Evolutionary conservation across 2,888 invertebrate species (phyloP).

Genomic region (Dichetophora obliterata): DNA sequence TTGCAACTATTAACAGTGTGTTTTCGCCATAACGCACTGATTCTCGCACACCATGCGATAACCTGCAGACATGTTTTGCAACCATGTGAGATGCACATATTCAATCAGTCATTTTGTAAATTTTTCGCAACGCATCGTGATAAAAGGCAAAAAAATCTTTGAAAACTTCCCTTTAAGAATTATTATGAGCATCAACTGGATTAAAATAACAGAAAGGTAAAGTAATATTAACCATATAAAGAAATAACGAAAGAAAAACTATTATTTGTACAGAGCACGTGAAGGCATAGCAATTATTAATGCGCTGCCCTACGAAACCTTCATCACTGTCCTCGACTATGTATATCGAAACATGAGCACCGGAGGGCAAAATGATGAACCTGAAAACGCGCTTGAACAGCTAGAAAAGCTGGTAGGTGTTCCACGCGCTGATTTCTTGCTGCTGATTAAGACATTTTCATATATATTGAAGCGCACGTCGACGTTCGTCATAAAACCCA

Average conservation of each 20-base stretch:
- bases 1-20: too few species aligned
- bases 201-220: constrained; percentile 64
- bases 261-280: constrained; percentile 58
- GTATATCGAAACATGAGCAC: constrained; percentile 69
- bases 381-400: constrained; percentile 67
- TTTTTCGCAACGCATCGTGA: neutral
- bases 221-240: neutral
- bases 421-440: constrained; percentile 63
- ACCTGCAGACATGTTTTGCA: too few species aligned
- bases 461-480: constrained; percentile 71
- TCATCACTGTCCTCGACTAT: constrained; percentile 66
- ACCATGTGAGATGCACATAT: too few species aligned
- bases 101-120: neutral
- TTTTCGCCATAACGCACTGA: too few species aligned
- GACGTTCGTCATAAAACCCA: constrained; percentile 73
- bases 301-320: constrained; percentile 65
- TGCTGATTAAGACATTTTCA: constrained; percentile 68
- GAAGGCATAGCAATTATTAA: constrained; percentile 70
- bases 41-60: too few species aligned
- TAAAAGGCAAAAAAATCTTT: too few species aligned
- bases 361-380: constrained; percentile 52
- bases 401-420: constrained; percentile 67
- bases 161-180: neutral
- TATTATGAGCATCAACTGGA: constrained; percentile 60
- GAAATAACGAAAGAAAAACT: neutral